Conservation (phyloP, 2,888 invertebrate species). For the Lepidochitona cinerea region DNA sequence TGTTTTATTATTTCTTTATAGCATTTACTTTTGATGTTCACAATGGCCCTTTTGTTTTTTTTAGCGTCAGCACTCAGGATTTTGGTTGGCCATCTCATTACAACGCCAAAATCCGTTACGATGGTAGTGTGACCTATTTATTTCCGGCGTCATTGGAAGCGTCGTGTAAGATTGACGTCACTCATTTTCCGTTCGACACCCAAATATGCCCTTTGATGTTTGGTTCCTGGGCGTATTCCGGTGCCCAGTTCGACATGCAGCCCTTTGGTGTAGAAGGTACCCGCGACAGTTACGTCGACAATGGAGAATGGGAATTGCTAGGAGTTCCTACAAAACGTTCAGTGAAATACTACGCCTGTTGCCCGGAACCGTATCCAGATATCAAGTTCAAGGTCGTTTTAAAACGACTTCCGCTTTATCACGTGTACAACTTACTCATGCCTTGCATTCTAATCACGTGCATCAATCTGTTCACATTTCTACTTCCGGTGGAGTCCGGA, state of each 20-base stretch:
- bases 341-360: slow-evolving; percentile 13
- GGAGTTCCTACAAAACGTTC: background rate
- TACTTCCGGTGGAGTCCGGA: slow-evolving; percentile 18
- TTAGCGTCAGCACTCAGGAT: background rate
- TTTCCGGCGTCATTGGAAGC: slow-evolving; percentile 4
- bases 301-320: slow-evolving; percentile 18
- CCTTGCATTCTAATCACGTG: slow-evolving; percentile 8
- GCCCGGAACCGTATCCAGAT: slow-evolving; percentile 16
- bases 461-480: slow-evolving; percentile 8
- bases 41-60: background rate
- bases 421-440: slow-evolving; percentile 11
- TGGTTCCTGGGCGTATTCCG: background rate
- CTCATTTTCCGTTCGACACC: slow-evolving; percentile 6
- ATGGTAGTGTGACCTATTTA: background rate
- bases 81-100: background rate
- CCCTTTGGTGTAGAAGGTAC: background rate
- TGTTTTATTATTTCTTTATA: no score
- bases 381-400: slow-evolving; percentile 19
- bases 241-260: background rate
- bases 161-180: slow-evolving; percentile 4
- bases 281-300: slow-evolving; percentile 5
- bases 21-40: background rate
- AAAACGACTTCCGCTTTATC: slow-evolving; percentile 5
- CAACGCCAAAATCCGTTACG: background rate
- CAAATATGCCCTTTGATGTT: background rate